Conservation (phyloP, 2,113 vertebrate genomes). For the Hymenochirus boettgeri region DNA sequence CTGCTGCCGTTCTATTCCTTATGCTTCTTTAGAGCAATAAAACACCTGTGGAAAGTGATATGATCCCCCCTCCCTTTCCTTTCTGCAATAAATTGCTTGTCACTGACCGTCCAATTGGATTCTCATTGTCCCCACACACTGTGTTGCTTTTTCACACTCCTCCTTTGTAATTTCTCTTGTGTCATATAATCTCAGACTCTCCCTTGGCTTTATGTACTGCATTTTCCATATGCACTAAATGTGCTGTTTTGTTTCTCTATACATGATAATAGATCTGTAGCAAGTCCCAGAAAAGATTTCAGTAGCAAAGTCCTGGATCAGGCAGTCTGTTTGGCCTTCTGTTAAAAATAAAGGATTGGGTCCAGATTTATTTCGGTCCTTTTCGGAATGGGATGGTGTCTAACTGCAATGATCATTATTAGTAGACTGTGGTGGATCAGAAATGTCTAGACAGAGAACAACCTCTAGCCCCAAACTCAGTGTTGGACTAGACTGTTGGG, state of each 20-base stretch:
- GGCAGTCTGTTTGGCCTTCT: no score
- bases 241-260: neutral
- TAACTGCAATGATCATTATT: no score
- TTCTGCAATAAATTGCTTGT: neutral
- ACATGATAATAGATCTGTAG: no score
- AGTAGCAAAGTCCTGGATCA: no score
- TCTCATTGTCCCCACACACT: constrained; percentile 7
- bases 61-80: neutral
- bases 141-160: neutral
- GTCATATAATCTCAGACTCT: neutral
- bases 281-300: no score
- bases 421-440: no score
- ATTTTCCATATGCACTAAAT: neutral
- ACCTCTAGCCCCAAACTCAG: no score
- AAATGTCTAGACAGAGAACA: no score
- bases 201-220: neutral
- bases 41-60: constrained; percentile 1
- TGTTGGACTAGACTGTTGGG: no score
- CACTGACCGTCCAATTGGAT: neutral
- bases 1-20: constrained; percentile 1
- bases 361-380: no score
- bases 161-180: neutral
- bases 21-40: neutral
- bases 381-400: no score
- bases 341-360: no score